Evolutionary conservation across 2,113 vertebrate genomes (phyloP), one percentile per base, ranked within the genome.

Genomic region (Otolemur garnettii): DNA sequence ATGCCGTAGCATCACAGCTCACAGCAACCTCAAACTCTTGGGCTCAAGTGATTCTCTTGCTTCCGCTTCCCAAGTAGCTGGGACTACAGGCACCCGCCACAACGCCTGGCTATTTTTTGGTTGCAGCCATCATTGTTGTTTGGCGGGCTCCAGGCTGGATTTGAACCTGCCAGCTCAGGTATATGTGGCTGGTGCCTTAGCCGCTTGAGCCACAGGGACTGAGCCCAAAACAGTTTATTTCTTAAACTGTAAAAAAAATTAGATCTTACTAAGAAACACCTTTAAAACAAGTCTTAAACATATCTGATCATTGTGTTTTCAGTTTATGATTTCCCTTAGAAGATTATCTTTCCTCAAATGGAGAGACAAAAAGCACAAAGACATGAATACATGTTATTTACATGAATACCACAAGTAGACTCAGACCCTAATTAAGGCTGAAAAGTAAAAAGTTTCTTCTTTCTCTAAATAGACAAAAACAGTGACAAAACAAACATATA

Each of bases 301-400:
- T 87, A 96, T 89, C 0, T 75, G 35, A 95, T 45, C 19, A 81
- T 26, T 42, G 64, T 30, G 18, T 89, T 89, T 87, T 86, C 4
- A 78, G 62, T 55, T 87, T 84, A 95, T 45, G 4, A 87, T 77
- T 94, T 96, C 78, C 50, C 30, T 84, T 78, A 74, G 38, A 78
- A 71, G 28, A 90, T 95, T 72, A 93, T 55, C 64, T 89, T 91
- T 79, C 53, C 35, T 87, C 69, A 69, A 93, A 57, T 81, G 57
- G 69, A 96, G 75, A 28, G 26, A 74, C 26, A 93, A 77, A 85
- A 91, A 78, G 1, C 17, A 15, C 93, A 91, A 97, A 81, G 42
- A 95, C 18, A 35, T 60, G 55, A 35, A 24, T n/a, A 92, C 18
- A 78, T 42, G 57, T 93, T 95, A 97, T 72, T 96, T 89, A 88